A percentile compares a stretch with the other conserved stretches of the same genome.
These are phyloP conservation scores for Ondatra zibethicus DNA, from an alignment of 2,113 vertebrate species.

Conservation along the genomic window DNA sequence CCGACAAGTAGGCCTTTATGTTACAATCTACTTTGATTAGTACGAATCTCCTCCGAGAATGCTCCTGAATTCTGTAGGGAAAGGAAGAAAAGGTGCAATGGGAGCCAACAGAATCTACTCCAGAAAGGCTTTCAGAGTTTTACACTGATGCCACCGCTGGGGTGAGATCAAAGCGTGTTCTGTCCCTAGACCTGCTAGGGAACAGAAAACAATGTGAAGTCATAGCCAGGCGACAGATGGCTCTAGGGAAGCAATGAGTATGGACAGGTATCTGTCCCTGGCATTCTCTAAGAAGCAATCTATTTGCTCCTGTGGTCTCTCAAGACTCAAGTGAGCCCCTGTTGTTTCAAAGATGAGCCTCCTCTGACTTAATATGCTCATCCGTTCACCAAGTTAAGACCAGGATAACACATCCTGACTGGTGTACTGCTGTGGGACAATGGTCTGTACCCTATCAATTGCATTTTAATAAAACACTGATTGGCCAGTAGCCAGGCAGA, in stretches of 20 bases:
- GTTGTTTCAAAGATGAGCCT: background rate
- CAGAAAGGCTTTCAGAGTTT: background rate
- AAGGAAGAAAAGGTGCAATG: background rate
- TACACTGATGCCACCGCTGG: accelerated
- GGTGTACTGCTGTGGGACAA: too few relatives aligned
- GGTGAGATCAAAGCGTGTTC: too few relatives aligned
- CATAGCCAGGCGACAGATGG: background rate
- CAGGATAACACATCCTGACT: background rate
- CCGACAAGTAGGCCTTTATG: too few relatives aligned
- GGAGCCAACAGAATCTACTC: background rate
- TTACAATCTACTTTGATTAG: background rate
- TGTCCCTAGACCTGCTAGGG: background rate
- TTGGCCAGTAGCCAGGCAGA: too few relatives aligned
- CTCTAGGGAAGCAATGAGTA: background rate
- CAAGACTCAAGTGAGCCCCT: background rate
- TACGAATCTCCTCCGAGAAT: background rate
- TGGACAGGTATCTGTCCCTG: background rate
- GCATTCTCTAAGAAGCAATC: background rate
- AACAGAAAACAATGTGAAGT: background rate
- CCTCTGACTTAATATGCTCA: background rate
- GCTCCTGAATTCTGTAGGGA: background rate
- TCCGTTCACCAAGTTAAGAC: background rate
- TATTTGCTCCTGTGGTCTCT: background rate
- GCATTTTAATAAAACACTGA: too few relatives aligned
- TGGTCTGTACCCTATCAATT: too few relatives aligned